Evolutionary conservation across 2,888 invertebrate species (phyloP).

Genomic region (Acleris emargana): DNA sequence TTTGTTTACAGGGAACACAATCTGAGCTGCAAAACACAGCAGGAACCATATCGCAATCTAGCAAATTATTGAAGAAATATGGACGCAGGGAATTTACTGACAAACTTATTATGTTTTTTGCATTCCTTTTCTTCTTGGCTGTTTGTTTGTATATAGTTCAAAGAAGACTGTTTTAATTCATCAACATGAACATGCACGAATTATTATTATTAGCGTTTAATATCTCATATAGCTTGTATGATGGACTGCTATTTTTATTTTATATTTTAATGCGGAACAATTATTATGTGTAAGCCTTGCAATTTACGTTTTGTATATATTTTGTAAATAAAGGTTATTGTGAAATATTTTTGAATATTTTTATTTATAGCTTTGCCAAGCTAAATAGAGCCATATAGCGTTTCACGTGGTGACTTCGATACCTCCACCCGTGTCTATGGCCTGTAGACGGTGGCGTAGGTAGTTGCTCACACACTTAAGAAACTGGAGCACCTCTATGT

Average conservation of each 20-base stretch:
- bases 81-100: slow-evolving; percentile 97
- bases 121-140: slow-evolving; percentile 94
- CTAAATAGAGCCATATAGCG: too few relatives aligned
- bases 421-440: too few relatives aligned
- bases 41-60: slow-evolving; percentile 93
- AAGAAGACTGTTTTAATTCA: slow-evolving; percentile 89
- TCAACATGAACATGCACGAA: neutral
- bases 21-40: slow-evolving; percentile 94
- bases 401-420: too few relatives aligned
- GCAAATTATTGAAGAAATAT: slow-evolving; percentile 96
- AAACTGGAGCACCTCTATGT: too few relatives aligned
- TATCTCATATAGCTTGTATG: slow-evolving; percentile 13
- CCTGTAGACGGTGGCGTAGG: too few relatives aligned
- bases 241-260: slow-evolving; percentile 27
- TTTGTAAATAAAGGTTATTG: slow-evolving; percentile 24
- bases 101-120: slow-evolving; percentile 94
- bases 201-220: neutral
- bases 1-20: slow-evolving; percentile 84
- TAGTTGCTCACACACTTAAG: too few relatives aligned
- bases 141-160: slow-evolving; percentile 97
- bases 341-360: slow-evolving; percentile 3
- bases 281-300: slow-evolving; percentile 19
- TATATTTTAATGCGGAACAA: slow-evolving; percentile 5
- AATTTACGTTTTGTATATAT: slow-evolving; percentile 29
- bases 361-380: neutral